These are phyloP conservation scores for Aphodius granarius DNA, from an alignment of 2,888 invertebrate species.

Conservation along the genomic window DNA sequence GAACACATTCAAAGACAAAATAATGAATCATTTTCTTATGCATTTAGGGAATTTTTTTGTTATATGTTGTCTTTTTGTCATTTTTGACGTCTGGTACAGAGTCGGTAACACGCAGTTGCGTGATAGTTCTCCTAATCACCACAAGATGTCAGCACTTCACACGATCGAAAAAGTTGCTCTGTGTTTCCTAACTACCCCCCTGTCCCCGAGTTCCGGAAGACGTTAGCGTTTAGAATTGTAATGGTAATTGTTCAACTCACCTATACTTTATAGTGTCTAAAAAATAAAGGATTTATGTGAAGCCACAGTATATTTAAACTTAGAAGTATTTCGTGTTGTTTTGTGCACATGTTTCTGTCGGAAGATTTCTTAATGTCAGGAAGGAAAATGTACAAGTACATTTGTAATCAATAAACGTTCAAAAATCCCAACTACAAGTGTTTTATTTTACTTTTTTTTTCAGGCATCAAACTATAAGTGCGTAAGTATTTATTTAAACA, in stretches of 20 bases:
- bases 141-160: no score
- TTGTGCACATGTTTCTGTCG: conserved; percentile 26
- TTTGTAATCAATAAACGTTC: conserved; percentile 29
- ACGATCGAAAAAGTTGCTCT: neutral
- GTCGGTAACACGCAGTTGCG: no score
- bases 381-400: conserved; percentile 25
- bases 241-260: conserved; percentile 3
- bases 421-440: conserved; percentile 17
- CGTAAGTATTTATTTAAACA: no score
- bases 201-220: neutral
- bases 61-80: no score
- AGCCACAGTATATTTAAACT: conserved; percentile 9
- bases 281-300: conserved; percentile 6
- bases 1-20: no score
- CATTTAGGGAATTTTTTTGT: no score
- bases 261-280: conserved; percentile 1
- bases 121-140: no score
- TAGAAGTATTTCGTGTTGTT: conserved; percentile 20
- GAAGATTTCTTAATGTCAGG: conserved; percentile 24
- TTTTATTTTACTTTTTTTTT: neutral
- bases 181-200: neutral
- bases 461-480: neutral
- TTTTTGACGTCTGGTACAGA: no score
- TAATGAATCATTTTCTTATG: no score
- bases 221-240: conserved; percentile 10